Evolutionary conservation across 2,797 vertebrate species (phyloP), one percentile per base, ranked within the genome.

Genomic region (Sorex maritimensis): DNA sequence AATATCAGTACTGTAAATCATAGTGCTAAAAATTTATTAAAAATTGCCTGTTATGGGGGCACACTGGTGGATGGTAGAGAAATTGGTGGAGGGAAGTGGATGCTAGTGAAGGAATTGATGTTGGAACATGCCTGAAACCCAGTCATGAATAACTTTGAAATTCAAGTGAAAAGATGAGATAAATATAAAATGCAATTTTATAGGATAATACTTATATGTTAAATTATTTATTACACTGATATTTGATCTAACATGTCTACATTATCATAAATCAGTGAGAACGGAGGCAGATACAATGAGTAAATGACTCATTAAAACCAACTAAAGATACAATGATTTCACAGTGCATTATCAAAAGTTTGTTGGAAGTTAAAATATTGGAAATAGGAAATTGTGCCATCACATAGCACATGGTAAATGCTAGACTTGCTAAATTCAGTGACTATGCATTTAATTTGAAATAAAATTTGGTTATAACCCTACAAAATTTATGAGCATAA

Each of bases 381-480:
- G 44, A 9, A 44, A 30, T 77, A 49, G 67, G 44, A 91, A 78
- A 86, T 1, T 73, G 63, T 86, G 38, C 83, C 73, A 81, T 68
- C 58, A 83, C 19, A 15, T 12, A 58, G 15, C 5, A 13, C 71
- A 21, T 61, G 26, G 71, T 26, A 14, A 93, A 81, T 34, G 55
- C 2, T 26, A 44, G 75, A 69, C 6, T 9, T 52, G 44, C 44
- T 87, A 88, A 44, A 30, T 71, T 75, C 61, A 75, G 44, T 30
- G 67, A 78, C 10, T 88, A 24, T 68, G n/a, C 34, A 92, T 85
- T 89, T 88, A 81, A 74, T 85, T 34, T 82, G 55, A 79, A 67
- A 79, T 72, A 88, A 58, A 86, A 65, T 85, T 24, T 11, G 52
- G 82, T 19, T 67, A 1, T 46, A 52, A 61, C 2, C 68, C 7